Percentiles rank a stretch among this genome's conserved stretches.
phyloP scores from a whole-genome alignment of 2,888 invertebrate species.

The Lithophane semibrunnea region DNA sequence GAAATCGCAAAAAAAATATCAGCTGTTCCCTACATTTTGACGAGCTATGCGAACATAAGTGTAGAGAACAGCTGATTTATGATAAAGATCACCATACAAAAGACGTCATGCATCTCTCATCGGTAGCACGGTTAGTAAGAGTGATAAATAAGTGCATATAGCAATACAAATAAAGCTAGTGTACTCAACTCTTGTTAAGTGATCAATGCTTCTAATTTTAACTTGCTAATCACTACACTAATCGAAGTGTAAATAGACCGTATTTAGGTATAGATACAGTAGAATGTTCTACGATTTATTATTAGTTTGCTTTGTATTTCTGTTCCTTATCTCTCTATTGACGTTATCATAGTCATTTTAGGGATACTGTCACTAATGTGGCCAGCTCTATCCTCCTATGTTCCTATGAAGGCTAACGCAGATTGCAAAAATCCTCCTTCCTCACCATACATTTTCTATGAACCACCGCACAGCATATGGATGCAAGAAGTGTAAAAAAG shows the following conservation, averaged over 20 bases:
- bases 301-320: constrained; percentile 12
- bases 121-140: constrained; percentile 13
- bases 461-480: not conserved
- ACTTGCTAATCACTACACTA: constrained; percentile 50
- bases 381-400: not conserved
- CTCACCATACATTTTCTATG: not conserved
- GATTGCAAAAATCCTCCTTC: not conserved
- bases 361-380: too few relatives aligned
- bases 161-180: constrained; percentile 7
- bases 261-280: constrained; percentile 14
- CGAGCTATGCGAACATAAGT: too few relatives aligned
- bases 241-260: constrained; percentile 26
- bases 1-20: too few relatives aligned
- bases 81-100: not conserved
- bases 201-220: constrained; percentile 54
- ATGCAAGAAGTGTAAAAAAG: too few relatives aligned
- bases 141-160: constrained; percentile 7
- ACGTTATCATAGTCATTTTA: not conserved
- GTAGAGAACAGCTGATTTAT: not conserved
- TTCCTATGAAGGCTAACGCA: not conserved
- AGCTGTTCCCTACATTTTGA: too few relatives aligned
- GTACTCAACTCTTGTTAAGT: constrained; percentile 18
- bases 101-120: constrained; percentile 5
- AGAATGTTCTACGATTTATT: constrained; percentile 24
- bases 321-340: not conserved